Evolutionary conservation across 2,797 vertebrate species (phyloP).

Genomic region (Rhynchotus rufescens): DNA sequence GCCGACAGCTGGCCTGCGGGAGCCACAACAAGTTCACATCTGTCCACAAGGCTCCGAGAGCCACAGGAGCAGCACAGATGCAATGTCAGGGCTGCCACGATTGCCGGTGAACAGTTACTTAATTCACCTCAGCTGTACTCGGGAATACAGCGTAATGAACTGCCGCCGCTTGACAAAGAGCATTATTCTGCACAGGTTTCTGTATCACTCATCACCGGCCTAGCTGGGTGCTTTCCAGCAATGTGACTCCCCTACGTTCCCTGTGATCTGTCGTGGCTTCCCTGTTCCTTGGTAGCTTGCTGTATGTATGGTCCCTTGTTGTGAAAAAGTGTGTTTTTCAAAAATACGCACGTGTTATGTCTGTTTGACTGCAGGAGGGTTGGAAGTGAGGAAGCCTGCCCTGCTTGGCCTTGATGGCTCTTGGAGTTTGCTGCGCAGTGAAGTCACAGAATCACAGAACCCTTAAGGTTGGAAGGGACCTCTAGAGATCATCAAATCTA

Average conservation of each 20-base stretch:
- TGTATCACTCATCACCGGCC: neutral
- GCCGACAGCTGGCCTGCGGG: neutral
- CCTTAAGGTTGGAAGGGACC: too few relatives aligned
- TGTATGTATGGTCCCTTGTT: neutral
- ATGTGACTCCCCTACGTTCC: constrained; percentile 4
- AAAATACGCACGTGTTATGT: accelerated
- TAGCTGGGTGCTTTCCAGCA: constrained; percentile 26
- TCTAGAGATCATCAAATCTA: too few relatives aligned
- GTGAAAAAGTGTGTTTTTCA: neutral
- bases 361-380: neutral
- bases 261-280: neutral
- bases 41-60: neutral
- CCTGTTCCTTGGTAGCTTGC: neutral
- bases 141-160: neutral
- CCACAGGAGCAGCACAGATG: neutral
- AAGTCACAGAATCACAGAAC: neutral
- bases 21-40: neutral
- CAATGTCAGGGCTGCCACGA: neutral
- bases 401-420: accelerated
- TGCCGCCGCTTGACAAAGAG: constrained; percentile 9
- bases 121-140: constrained; percentile 12
- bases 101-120: neutral
- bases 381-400: neutral
- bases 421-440: neutral
- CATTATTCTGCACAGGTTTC: neutral